Evolutionary conservation across 53 echinoderm and acorn worm genomes (phyloP).

Genomic region (Echinarachnius parma): DNA sequence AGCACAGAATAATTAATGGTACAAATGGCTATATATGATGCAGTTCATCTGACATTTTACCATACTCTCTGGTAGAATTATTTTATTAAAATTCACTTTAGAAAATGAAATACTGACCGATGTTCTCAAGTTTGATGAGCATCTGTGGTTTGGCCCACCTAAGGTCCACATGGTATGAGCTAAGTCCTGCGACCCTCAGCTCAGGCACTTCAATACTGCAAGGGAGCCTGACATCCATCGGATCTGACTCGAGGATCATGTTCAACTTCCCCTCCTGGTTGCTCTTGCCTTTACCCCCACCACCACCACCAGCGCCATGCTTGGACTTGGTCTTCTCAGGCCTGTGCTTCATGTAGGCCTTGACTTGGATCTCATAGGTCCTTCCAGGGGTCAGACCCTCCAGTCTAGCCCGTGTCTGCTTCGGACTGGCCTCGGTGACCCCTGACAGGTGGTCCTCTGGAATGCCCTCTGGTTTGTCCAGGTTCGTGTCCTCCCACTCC

Average conservation of each 20-base stretch:
- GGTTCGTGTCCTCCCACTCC: constrained; percentile 47
- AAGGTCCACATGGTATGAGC: constrained; percentile 64
- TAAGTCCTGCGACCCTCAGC: constrained; percentile 59
- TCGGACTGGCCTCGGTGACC: constrained; percentile 30
- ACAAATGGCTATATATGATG: too few relatives aligned
- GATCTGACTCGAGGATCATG: constrained; percentile 61
- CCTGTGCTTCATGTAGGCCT: constrained; percentile 36
- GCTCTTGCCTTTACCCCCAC: too few relatives aligned
- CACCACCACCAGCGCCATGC: background rate
- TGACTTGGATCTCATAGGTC: constrained; percentile 52
- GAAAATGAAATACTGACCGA: constrained; percentile 43
- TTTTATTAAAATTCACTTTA: too few relatives aligned
- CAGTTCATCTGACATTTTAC: too few relatives aligned
- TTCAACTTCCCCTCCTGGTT: constrained; percentile 23
- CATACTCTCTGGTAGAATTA: too few relatives aligned
- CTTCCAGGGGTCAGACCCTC: constrained; percentile 37
- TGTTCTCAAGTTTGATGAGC: constrained; percentile 22
- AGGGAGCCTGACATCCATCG: constrained; percentile 56
- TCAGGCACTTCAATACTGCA: constrained; percentile 47
- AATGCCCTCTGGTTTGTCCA: background rate
- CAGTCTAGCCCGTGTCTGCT: constrained; percentile 26
- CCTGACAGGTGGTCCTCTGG: constrained; percentile 24
- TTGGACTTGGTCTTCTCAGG: constrained; percentile 2
- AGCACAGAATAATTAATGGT: too few relatives aligned
- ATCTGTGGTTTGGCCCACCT: constrained; percentile 78